phyloP scores from a whole-genome alignment of 1,140 invertebrate genomes.

The Amyelois transitella region DNA sequence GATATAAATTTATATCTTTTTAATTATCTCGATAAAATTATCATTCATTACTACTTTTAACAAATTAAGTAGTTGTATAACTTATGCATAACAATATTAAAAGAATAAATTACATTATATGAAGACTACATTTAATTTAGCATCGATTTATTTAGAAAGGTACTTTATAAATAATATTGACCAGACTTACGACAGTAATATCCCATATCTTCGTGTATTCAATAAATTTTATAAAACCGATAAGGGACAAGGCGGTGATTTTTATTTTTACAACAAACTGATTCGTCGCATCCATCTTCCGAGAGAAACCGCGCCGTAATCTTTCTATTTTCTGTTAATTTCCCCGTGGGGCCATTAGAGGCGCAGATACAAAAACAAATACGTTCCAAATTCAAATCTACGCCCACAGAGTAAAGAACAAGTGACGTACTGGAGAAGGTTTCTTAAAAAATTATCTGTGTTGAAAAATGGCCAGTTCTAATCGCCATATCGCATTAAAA shows the following conservation, averaged over 20 bases:
- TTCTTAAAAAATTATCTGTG: constrained; percentile 25
- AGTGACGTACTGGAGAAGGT: constrained; percentile 29
- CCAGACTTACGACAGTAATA: too few species aligned
- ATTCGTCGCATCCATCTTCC: constrained; percentile 3
- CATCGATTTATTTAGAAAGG: too few species aligned
- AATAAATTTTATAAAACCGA: constrained; percentile 6
- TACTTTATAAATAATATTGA: too few species aligned
- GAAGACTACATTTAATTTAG: too few species aligned
- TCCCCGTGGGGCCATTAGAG: constrained; percentile 30
- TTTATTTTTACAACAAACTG: constrained; percentile 4
- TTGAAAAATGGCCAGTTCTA: constrained; percentile 50
- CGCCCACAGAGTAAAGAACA: constrained; percentile 27
- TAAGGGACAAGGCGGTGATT: background rate
- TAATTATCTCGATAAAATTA: too few species aligned
- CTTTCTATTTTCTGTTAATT: constrained; percentile 16
- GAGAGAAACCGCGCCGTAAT: background rate
- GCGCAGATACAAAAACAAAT: constrained; percentile 14
- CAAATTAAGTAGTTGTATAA: too few species aligned
- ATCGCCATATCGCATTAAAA: constrained; percentile 53
- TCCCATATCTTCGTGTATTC: constrained; percentile 1
- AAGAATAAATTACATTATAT: too few species aligned
- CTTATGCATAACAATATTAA: too few species aligned
- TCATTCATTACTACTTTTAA: too few species aligned
- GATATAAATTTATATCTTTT: too few species aligned
- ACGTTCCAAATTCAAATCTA: constrained; percentile 28